Percentiles rank a stretch among this genome's conserved stretches.
These are phyloP conservation scores for Micronycteris hirsuta DNA, from an alignment of 2,113 vertebrate genomes.

Conservation along the genomic window DNA sequence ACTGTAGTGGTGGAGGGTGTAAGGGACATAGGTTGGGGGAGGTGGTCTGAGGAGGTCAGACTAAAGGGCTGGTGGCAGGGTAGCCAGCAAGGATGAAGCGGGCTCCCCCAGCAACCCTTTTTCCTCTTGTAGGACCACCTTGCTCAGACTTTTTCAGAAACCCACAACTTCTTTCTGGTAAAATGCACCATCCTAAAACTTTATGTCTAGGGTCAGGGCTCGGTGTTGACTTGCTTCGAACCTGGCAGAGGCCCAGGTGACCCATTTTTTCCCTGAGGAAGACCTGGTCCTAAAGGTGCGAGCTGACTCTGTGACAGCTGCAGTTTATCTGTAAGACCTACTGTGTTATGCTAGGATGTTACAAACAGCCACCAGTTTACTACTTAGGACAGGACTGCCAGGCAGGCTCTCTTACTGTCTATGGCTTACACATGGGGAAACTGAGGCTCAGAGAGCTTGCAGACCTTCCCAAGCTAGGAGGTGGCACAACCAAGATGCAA, in stretches of 20 bases:
- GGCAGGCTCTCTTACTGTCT: accelerated
- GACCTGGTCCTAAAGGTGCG: neutral
- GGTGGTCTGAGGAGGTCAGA: neutral
- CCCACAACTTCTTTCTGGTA: neutral
- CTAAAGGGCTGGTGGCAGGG: accelerated
- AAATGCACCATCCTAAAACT: neutral
- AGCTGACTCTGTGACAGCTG: neutral
- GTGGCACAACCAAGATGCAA: neutral
- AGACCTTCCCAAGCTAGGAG: neutral
- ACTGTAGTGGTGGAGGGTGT: neutral
- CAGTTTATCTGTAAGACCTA: accelerated
- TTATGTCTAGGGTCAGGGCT: neutral
- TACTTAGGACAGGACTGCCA: neutral
- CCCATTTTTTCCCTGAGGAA: neutral
- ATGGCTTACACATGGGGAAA: neutral
- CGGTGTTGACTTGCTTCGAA: neutral
- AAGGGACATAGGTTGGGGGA: neutral
- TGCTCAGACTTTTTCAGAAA: neutral
- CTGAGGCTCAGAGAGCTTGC: neutral
- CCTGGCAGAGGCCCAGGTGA: neutral
- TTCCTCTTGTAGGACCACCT: too few species aligned
- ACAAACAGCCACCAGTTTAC: neutral
- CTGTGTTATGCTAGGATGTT: neutral
- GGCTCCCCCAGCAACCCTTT: neutral
- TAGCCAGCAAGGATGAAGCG: too few species aligned